Base-by-base conservation (phyloP, 2,797 vertebrate genomes). In the Paratrypauchen microcephalus region DNA sequence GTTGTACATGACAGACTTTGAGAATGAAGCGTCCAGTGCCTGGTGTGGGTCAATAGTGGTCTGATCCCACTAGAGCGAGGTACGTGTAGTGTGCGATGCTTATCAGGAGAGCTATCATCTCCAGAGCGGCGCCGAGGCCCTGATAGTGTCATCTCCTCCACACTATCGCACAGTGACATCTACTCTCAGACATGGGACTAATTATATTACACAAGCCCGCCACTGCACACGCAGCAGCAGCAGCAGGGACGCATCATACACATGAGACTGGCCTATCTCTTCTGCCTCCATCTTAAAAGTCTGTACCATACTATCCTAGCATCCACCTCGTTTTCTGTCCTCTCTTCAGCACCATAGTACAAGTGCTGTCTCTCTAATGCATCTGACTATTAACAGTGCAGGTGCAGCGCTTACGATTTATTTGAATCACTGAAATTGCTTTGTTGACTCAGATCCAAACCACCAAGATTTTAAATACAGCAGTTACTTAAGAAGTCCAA, bases 71-170 rank as follows among this genome's bases (percentile, higher is more conserved):
- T 83, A 84, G 82, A 90, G 84, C 85, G 85, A 84, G 87, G 79
- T 84, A 83, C 92, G 91, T 92, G 89, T 91, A 92, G 90, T 19
- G 58, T 90, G 91, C 92, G 90, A 94, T 94, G 79, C 88, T 92
- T 94, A 95, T 95, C 92, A 90, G 91, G 91, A 76, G 70, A 91
- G 84, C 89, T 86, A 91, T 89, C 85, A 90, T 86, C 86, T 83
- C 72, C 69, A 50, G 86, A 91, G 85, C 84, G 78, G 84, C 71
- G 62, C 77, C 73, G 83, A 89, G 74, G 74, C 80, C 77, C 56
- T 84, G 88, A 89, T 90, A 88, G 82, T 84, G 90, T 90, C 89
- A 88, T 84, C 85, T 70, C 91, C 85, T 70, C 91, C 90, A 83
- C 77, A 83, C 85, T 83, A 81, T 87, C 88, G 74, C 86, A 86